Evolutionary conservation across 1,140 invertebrate genomes (phyloP).

Genomic region (Listronotus bonariensis): DNA sequence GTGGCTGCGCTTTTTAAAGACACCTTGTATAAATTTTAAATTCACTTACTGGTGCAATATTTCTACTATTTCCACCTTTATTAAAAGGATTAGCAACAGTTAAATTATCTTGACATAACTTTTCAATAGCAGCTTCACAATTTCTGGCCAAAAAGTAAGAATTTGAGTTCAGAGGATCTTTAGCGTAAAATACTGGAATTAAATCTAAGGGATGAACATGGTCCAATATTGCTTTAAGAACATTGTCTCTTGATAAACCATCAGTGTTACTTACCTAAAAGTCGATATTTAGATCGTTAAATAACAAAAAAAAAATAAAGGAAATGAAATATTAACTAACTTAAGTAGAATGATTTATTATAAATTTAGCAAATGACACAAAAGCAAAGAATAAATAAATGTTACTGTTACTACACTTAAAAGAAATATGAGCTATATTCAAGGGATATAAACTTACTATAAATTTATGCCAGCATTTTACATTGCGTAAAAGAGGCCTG

Average conservation of each 20-base stretch:
- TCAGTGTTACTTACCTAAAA: conserved; percentile 51
- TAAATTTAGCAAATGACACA: background rate
- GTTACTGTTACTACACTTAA: background rate
- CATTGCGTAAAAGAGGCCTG: conserved; percentile 36
- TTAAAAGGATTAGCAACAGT: conserved; percentile 54
- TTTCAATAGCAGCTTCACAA: conserved; percentile 58
- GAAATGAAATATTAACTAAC: too few species aligned
- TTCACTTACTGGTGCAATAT: conserved; percentile 26
- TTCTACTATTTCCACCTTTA: conserved; percentile 42
- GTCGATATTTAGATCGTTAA: too few species aligned
- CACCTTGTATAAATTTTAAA: too few species aligned
- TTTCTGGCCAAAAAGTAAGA: conserved; percentile 58
- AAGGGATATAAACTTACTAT: conserved; percentile 44
- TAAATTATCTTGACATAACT: conserved; percentile 58
- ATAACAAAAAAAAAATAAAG: too few species aligned
- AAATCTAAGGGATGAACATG: conserved; percentile 59
- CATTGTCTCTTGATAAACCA: conserved; percentile 54
- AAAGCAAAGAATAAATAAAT: conserved; percentile 1
- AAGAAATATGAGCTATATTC: too few species aligned
- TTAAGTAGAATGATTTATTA: too few species aligned
- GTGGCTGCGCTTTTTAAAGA: too few species aligned
- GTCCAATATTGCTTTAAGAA: conserved; percentile 58
- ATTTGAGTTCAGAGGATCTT: conserved; percentile 48
- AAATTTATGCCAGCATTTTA: conserved; percentile 47
- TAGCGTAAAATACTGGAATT: conserved; percentile 59